phyloP scores from a whole-genome alignment of 2,888 invertebrate genomes.

The Quadriops clusia region DNA sequence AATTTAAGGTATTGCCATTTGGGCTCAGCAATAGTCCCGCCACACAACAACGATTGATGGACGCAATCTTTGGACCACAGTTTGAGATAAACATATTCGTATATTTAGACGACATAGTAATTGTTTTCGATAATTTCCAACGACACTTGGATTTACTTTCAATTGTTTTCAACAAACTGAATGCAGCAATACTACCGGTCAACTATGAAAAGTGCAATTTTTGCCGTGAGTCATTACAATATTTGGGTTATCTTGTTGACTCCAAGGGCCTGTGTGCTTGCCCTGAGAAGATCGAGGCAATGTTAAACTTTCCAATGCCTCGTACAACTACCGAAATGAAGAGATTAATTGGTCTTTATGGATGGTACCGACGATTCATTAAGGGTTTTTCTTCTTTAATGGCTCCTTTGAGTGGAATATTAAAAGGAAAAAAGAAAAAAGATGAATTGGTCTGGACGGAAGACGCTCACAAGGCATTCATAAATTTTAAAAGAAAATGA shows the following conservation, averaged over 20 bases:
- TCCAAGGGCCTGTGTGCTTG: conserved; percentile 18
- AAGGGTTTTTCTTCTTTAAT: conserved; percentile 19
- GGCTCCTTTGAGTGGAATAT: conserved; percentile 18
- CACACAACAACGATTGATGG: conserved; percentile 15
- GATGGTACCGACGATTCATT: conserved; percentile 22
- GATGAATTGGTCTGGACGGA: conserved; percentile 16
- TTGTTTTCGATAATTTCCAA: conserved; percentile 13
- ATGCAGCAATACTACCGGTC: conserved; percentile 17
- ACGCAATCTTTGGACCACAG: conserved; percentile 11
- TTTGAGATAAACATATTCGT: conserved; percentile 10
- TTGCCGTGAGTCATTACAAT: conserved; percentile 18
- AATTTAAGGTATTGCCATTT: conserved; percentile 19
- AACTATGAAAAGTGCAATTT: conserved; percentile 20
- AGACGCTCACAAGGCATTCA: conserved; percentile 18
- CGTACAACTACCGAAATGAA: conserved; percentile 20
- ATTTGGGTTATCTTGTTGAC: conserved; percentile 21
- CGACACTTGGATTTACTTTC: conserved; percentile 14
- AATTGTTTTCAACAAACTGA: conserved; percentile 13
- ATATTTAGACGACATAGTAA: conserved; percentile 21
- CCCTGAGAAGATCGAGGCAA: conserved; percentile 20
- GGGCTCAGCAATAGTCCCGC: conserved; percentile 17
- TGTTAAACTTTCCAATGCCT: conserved; percentile 20
- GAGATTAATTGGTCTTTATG: conserved; percentile 21
- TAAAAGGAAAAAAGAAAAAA: conserved; percentile 17
- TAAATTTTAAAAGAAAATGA: conserved; percentile 17